Evolutionary conservation across 2,797 vertebrate genomes (phyloP).

Genomic region (Cirrhinus mrigala): DNA sequence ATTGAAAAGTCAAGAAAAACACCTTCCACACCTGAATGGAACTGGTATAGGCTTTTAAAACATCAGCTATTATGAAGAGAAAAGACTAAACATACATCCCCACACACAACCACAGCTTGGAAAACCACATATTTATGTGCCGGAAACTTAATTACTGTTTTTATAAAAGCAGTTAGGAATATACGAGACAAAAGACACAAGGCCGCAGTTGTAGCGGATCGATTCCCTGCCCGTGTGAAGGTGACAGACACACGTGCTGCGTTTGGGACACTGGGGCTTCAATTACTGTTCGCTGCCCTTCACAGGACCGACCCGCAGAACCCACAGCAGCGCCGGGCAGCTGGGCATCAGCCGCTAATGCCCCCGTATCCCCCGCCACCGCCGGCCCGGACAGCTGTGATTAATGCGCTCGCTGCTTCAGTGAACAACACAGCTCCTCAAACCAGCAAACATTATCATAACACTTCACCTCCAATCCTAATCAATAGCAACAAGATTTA

Average conservation of each 20-base stretch:
- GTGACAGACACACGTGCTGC: conserved; percentile 41
- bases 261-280: conserved; percentile 48
- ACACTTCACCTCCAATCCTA: conserved; percentile 79
- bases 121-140: neutral
- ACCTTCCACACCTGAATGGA: neutral
- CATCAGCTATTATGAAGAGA: neutral
- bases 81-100: neutral
- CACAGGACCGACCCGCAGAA: conserved; percentile 1
- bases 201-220: neutral
- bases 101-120: neutral
- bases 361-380: conserved; percentile 52
- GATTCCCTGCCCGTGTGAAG: conserved; percentile 10
- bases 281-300: conserved; percentile 42
- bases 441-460: conserved; percentile 85
- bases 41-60: neutral
- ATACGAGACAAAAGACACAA: conserved; percentile 18
- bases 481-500: conserved; percentile 69
- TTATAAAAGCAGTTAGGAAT: neutral
- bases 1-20: neutral
- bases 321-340: conserved; percentile 8
- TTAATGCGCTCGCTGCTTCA: conserved; percentile 84
- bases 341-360: conserved; percentile 29
- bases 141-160: neutral
- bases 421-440: conserved; percentile 76
- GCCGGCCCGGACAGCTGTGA: conserved; percentile 82